Conservation (phyloP, 2,113 vertebrate species). For the Rhabdomys dilectus region DNA sequence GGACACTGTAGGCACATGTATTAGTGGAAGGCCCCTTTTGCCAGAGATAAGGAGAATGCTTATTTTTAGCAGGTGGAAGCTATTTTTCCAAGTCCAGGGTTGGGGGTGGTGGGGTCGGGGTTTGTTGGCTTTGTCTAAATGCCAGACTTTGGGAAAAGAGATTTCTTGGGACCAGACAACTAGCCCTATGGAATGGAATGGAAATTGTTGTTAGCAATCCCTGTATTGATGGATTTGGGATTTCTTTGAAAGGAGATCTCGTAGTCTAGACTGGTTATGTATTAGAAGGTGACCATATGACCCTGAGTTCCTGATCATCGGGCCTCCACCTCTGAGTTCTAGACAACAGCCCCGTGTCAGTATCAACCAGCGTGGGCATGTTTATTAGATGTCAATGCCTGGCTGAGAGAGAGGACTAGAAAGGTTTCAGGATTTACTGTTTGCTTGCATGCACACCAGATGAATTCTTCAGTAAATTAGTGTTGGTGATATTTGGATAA, state of each 20-base stretch:
- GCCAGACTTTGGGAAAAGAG: neutral
- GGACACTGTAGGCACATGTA: neutral
- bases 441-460: neutral
- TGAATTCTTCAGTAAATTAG: neutral
- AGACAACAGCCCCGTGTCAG: neutral
- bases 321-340: neutral
- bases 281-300: too few relatives aligned
- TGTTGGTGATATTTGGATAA: neutral
- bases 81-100: neutral
- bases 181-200: neutral
- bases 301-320: neutral
- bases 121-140: neutral
- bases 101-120: too few relatives aligned
- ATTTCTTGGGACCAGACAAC: neutral
- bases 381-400: neutral
- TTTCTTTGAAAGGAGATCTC: neutral
- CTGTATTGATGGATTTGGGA: neutral
- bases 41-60: neutral
- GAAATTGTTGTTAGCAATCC: neutral
- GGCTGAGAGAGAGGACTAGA: neutral
- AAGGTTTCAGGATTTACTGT: neutral
- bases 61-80: neutral
- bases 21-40: neutral
- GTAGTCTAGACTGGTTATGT: neutral
- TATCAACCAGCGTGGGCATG: neutral